These are phyloP conservation scores for Remorina albescens DNA, from an alignment of 2,797 vertebrate species.

Conservation along the genomic window DNA sequence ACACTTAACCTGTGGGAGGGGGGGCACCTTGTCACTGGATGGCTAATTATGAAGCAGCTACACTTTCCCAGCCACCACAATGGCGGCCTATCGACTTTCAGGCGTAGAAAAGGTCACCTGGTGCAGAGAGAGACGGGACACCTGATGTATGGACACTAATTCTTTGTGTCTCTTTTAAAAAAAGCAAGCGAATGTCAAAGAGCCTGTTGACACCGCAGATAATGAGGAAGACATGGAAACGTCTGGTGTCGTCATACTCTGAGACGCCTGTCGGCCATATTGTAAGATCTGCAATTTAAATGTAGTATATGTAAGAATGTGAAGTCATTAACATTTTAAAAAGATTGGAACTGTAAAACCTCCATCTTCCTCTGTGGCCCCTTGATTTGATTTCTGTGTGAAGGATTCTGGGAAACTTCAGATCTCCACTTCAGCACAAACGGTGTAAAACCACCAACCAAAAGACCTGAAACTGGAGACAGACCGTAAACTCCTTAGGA, in stretches of 20 bases:
- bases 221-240: slow-evolving; percentile 3
- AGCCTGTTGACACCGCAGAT: slow-evolving; percentile 19
- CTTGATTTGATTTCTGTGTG: no score
- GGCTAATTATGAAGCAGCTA: slow-evolving; percentile 72
- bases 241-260: slow-evolving; percentile 3
- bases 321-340: no score
- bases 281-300: no score
- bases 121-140: slow-evolving; percentile 64
- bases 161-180: slow-evolving; percentile 58
- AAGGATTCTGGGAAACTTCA: no score
- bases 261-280: not conserved
- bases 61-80: slow-evolving; percentile 70
- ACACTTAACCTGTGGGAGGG: slow-evolving; percentile 62
- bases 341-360: no score
- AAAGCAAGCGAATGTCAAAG: slow-evolving; percentile 25
- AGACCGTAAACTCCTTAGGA: no score
- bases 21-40: slow-evolving; percentile 51
- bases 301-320: no score
- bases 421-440: no score
- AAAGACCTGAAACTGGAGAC: no score
- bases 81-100: slow-evolving; percentile 75
- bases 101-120: slow-evolving; percentile 70
- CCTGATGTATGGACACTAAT: slow-evolving; percentile 64
- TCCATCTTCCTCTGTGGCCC: no score
- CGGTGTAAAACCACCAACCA: no score